phyloP scores from a whole-genome alignment of 2,113 vertebrate genomes.

The Macaca fascicularis region DNA sequence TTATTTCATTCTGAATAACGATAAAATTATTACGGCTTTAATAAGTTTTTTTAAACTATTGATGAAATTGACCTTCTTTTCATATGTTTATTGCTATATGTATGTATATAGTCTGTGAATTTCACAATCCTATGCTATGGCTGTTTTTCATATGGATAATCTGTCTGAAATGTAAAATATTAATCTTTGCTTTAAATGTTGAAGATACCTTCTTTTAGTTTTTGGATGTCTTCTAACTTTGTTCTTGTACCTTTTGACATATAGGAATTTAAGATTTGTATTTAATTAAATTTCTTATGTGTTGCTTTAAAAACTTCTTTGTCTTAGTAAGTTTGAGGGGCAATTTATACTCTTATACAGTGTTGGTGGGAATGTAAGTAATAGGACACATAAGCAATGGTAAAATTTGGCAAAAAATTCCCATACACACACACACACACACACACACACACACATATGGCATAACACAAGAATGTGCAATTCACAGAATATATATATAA shows the following conservation, averaged over 20 bases:
- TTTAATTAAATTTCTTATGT: not conserved
- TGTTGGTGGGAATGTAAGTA: not conserved
- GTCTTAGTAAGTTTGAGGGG: not conserved
- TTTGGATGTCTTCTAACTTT: not conserved
- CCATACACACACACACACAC: not conserved
- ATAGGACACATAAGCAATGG: not conserved
- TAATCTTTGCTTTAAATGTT: not conserved
- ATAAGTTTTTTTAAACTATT: not conserved
- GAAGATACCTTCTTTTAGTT: not conserved
- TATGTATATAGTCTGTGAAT: not conserved
- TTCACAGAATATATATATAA: too few species aligned
- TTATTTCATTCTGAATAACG: not conserved
- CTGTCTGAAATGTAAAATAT: slow-evolving; percentile 23
- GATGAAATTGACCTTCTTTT: not conserved
- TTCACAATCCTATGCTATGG: not conserved
- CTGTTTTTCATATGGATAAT: not conserved
- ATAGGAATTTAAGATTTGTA: not conserved
- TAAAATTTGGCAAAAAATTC: not conserved
- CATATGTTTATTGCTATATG: not conserved
- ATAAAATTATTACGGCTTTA: not conserved
- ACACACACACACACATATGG: too few species aligned
- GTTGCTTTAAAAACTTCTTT: not conserved
- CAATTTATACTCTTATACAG: not conserved
- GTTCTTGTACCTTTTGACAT: not conserved
- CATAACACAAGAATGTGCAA: too few species aligned